Conservation (phyloP, 2,797 vertebrate genomes). For the Octomys mimax region DNA sequence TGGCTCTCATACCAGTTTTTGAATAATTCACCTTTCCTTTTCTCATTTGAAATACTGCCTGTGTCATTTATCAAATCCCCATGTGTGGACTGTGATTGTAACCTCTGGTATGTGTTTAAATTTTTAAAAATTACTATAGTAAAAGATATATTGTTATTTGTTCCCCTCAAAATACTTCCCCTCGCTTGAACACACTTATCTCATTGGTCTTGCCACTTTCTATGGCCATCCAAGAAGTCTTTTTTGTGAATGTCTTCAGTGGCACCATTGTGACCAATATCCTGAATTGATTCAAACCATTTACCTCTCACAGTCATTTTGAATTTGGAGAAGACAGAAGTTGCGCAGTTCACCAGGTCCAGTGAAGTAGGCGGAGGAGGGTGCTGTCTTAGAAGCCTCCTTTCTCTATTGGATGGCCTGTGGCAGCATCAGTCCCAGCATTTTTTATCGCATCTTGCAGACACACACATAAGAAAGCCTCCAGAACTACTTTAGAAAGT, state of each 20-base stretch:
- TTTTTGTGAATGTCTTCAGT: not conserved
- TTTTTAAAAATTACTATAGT: not conserved
- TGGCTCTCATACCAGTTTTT: not conserved
- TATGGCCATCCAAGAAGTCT: not conserved
- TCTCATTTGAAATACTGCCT: not conserved
- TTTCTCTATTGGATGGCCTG: not conserved
- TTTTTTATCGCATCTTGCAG: not conserved
- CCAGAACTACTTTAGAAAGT: not conserved
- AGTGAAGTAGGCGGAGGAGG: not conserved
- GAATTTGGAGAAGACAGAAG: not conserved
- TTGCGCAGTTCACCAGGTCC: not conserved
- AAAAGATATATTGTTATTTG: not conserved
- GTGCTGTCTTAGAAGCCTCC: not conserved
- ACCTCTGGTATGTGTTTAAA: not conserved
- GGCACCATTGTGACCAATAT: not conserved
- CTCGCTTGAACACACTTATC: not conserved
- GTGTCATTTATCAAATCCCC: constrained; percentile 25
- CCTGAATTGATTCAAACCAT: not conserved
- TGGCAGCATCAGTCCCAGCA: not conserved
- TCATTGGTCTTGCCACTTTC: not conserved
- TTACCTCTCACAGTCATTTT: not conserved
- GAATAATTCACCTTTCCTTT: constrained; percentile 15
- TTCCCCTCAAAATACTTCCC: not conserved
- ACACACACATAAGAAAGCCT: not conserved
- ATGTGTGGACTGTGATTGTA: not conserved